Base-by-base conservation (phyloP, 2,113 vertebrate genomes). In the Poicephalus meyeri region DNA sequence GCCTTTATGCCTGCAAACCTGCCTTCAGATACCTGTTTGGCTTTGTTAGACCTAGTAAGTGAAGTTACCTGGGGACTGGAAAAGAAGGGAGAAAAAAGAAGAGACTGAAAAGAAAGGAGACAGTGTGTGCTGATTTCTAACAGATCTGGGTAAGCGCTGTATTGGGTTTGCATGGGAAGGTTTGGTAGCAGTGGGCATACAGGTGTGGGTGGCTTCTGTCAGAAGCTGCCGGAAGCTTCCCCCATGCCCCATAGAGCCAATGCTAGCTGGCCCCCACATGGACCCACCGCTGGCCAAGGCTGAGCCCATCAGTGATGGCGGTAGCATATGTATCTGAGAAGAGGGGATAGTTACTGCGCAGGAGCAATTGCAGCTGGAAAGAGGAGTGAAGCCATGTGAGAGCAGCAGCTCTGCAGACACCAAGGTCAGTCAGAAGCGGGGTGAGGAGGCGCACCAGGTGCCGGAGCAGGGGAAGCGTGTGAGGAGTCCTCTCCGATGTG, bases 361-460 rank as follows among this genome's bases (percentile, higher is more conserved):
- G 41, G 11, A 18, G 28, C 70, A 25, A n/a, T 2, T 17, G 50
- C 39, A 66, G 52, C 11, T 6, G 2, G 60, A 46, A 42, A 58
- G 33, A 35, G 7, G 25, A 55, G 64, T 18, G 41, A 17, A 37
- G 58, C 20, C 20, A 10, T 11, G 20, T 19, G 42, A 84, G 18
- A 64, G 56, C 19, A 49, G 4, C 35, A 56, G 0, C 49, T 3
- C 41, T 24, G 73, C 56, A 50, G 73, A 24, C 50, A 50, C 18
- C 50, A 1, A 2, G 37, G 37, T 29, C 37, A 44, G 35, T 14
- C 56, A 18, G 42, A n/a, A 76, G 46, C 31, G 56, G 70, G 12
- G 26, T 7, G 42, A 50, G 56, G 56, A 63, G 31, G 16, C 44
- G 21, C 33, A 42, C 13, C 3, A 1, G 19, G 49, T 0, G 0